Evolutionary conservation across 2,888 invertebrate species (phyloP).

Genomic region (Cheilosia grossa): DNA sequence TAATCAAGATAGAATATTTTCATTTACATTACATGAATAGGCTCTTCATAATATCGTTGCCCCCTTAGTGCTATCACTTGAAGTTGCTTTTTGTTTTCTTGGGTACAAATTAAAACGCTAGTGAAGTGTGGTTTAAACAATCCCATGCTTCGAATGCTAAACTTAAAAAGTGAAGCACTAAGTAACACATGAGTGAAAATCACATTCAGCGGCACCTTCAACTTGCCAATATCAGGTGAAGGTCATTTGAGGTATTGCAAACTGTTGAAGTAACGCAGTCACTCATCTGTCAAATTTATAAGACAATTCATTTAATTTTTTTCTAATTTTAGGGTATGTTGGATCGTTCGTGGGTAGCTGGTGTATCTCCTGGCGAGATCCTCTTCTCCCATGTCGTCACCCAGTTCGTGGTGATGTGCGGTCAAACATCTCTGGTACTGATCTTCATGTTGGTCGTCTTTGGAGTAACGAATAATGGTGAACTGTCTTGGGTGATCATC

Average conservation of each 20-base stretch:
- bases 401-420: conserved; percentile 97
- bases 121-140: neutral
- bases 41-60: conserved; percentile 10
- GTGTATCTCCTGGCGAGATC: conserved; percentile 95
- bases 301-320: neutral
- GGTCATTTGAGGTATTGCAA: neutral
- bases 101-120: neutral
- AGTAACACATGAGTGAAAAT: neutral
- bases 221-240: neutral
- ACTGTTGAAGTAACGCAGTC: neutral
- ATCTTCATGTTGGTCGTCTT: conserved; percentile 96
- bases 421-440: conserved; percentile 95
- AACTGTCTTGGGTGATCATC: conserved; percentile 92
- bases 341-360: conserved; percentile 97
- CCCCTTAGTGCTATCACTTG: neutral
- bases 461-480: conserved; percentile 94
- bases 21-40: neutral
- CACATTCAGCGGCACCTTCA: conserved; percentile 2
- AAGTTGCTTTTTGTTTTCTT: neutral
- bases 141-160: conserved; percentile 5
- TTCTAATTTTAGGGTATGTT: conserved; percentile 86
- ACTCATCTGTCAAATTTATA: neutral
- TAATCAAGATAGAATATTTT: too few relatives aligned
- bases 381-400: conserved; percentile 96
- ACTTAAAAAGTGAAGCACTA: neutral